phyloP scores from a whole-genome alignment of 2,113 vertebrate species.

The Crotophaga sulcirostris region DNA sequence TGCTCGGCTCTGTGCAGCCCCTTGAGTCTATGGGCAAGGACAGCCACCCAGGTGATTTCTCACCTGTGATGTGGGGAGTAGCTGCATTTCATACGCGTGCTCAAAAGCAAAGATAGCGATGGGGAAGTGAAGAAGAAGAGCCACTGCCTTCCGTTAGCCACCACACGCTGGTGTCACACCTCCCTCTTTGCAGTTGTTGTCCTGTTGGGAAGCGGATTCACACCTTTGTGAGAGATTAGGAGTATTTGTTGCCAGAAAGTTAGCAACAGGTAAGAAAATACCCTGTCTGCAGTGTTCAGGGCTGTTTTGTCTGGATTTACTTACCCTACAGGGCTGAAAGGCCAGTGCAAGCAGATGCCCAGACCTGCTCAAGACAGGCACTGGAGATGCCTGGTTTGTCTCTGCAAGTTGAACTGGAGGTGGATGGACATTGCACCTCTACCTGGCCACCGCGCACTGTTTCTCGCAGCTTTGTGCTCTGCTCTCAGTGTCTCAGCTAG shows the following conservation, averaged over 20 bases:
- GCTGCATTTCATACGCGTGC: fast-evolving
- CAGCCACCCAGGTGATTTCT: not conserved
- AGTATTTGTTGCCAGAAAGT: not conserved
- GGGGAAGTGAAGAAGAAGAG: not conserved
- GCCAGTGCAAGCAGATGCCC: not conserved
- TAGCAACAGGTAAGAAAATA: not conserved
- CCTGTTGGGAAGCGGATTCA: not conserved
- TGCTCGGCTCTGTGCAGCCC: too few species aligned
- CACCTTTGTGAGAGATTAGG: not conserved
- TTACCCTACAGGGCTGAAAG: not conserved
- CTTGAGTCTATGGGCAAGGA: not conserved
- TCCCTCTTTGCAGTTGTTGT: not conserved
- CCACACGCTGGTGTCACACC: fast-evolving
- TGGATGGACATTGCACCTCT: not conserved
- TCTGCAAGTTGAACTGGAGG: not conserved
- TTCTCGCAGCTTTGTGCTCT: not conserved
- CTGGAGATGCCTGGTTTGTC: not conserved
- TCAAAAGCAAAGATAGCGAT: not conserved
- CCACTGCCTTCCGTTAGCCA: not conserved
- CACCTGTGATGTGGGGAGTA: not conserved
- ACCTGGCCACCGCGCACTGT: not conserved
- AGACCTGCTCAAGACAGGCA: not conserved
- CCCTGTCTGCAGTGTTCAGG: not conserved
- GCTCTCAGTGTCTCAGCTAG: not conserved
- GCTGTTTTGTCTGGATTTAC: not conserved